These are phyloP conservation scores for Ictidomys tridecemlineatus DNA, from an alignment of 2,113 vertebrate genomes.

Conservation along the genomic window DNA sequence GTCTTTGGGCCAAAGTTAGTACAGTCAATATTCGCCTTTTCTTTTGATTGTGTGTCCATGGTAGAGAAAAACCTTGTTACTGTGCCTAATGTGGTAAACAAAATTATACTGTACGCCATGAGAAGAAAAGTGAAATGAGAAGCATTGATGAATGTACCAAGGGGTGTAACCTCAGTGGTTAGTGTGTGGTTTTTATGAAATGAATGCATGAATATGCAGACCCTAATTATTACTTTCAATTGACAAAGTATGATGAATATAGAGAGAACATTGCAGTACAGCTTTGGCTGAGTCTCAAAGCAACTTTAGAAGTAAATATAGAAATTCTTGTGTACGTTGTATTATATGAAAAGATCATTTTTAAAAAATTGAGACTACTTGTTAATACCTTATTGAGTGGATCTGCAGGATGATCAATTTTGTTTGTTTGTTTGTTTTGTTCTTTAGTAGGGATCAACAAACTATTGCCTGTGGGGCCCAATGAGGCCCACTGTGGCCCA, in stretches of 20 bases:
- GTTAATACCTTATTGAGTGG: neutral
- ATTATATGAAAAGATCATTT: neutral
- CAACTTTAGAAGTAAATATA: conserved; percentile 62
- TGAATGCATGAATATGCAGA: conserved; percentile 74
- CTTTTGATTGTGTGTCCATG: conserved; percentile 63
- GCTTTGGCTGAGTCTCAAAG: conserved; percentile 33
- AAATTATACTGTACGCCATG: neutral
- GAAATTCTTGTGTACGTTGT: neutral
- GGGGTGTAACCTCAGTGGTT: conserved; percentile 63
- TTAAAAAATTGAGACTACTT: neutral
- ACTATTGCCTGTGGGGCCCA: neutral
- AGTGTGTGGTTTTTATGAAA: conserved; percentile 69
- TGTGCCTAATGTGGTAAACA: conserved; percentile 43
- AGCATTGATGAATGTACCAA: conserved; percentile 15
- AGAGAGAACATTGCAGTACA: neutral
- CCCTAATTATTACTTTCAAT: conserved; percentile 81
- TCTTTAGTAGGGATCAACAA: neutral
- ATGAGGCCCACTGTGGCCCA: neutral
- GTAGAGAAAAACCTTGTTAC: conserved; percentile 71
- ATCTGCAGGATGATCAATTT: neutral
- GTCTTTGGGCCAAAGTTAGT: conserved; percentile 71
- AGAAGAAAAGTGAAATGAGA: conserved; percentile 24
- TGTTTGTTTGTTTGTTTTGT: neutral
- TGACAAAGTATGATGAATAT: conserved; percentile 69
- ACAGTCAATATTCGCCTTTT: conserved; percentile 74